Conservation (phyloP, 2,797 vertebrate species). For the Chromis chromis region DNA sequence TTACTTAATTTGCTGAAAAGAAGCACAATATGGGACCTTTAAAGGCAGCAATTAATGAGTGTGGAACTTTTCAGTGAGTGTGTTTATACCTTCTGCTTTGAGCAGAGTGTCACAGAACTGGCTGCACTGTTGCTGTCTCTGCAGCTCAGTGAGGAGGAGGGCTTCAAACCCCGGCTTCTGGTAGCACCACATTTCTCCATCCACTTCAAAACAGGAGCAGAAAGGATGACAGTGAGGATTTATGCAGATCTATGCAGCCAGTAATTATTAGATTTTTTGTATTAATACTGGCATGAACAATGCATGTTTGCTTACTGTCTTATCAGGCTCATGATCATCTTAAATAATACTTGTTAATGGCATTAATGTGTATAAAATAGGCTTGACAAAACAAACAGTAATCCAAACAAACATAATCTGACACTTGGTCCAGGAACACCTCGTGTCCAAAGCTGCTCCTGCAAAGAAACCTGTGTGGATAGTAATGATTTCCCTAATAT, state of each 20-base stretch:
- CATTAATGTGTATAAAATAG: background rate
- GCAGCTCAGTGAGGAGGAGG: constrained; percentile 79
- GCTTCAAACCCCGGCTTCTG: constrained; percentile 74
- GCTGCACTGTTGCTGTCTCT: constrained; percentile 80
- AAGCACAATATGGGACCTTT: no score
- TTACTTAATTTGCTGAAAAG: no score
- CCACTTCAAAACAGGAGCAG: constrained; percentile 25
- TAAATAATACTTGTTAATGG: no score
- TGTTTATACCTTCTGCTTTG: constrained; percentile 75
- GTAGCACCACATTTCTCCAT: constrained; percentile 77
- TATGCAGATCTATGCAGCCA: no score
- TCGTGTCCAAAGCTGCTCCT: background rate
- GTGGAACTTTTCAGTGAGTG: background rate
- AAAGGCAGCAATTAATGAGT: no score
- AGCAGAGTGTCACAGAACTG: constrained; percentile 85
- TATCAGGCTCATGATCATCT: no score
- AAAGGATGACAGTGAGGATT: background rate
- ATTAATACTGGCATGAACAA: background rate
- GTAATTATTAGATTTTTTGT: no score
- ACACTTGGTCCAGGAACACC: background rate
- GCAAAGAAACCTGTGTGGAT: background rate
- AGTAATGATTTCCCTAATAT: no score
- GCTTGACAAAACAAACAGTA: background rate
- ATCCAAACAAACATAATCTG: background rate
- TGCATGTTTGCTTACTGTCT: no score